These are phyloP conservation scores for Chionodraco myersi DNA, from an alignment of 2,113 vertebrate species.

Conservation along the genomic window DNA sequence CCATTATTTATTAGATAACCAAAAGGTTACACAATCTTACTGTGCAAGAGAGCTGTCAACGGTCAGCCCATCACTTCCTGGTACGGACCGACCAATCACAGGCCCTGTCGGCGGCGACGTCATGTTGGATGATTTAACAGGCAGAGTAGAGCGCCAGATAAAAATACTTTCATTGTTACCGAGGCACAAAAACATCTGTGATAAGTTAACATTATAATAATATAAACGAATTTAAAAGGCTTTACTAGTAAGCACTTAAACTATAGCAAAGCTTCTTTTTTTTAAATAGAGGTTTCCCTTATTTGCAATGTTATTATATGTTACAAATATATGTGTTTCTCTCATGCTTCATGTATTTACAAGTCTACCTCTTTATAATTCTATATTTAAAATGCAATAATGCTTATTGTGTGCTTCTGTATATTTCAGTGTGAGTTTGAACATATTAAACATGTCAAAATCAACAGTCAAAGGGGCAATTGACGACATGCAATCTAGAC, in stretches of 20 bases:
- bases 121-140: slow-evolving; percentile 24
- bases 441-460: neutral
- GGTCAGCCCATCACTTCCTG: slow-evolving; percentile 58
- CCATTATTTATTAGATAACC: slow-evolving; percentile 19
- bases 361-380: neutral
- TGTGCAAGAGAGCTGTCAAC: slow-evolving; percentile 53
- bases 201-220: neutral
- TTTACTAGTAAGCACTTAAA: neutral
- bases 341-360: neutral
- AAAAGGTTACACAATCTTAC: slow-evolving; percentile 33
- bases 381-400: neutral
- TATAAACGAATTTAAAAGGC: too few relatives aligned
- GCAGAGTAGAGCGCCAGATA: neutral
- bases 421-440: neutral
- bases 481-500: neutral
- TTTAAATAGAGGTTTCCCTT: too few relatives aligned
- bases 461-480: neutral
- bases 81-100: slow-evolving; percentile 50
- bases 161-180: too few relatives aligned
- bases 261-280: too few relatives aligned
- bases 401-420: neutral
- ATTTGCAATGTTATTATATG: too few relatives aligned
- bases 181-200: neutral
- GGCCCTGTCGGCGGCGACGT: neutral
- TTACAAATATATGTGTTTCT: neutral